These are phyloP conservation scores for Pollenia labialis DNA, from an alignment of 2,888 invertebrate genomes.

Conservation along the genomic window DNA sequence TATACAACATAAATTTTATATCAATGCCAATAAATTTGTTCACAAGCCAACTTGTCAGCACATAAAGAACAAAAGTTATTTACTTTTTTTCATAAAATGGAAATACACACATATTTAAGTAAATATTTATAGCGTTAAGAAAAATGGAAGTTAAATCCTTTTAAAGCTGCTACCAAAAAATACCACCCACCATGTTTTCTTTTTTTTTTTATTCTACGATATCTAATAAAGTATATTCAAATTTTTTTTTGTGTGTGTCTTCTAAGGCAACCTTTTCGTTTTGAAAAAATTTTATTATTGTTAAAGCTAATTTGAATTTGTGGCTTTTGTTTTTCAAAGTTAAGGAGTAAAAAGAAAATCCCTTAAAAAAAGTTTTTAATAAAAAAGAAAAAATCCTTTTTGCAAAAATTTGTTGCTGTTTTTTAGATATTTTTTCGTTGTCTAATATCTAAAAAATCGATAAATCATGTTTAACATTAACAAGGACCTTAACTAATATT, in stretches of 20 bases:
- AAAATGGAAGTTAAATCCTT: constrained; percentile 29
- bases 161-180: not conserved
- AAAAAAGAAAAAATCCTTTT: constrained; percentile 33
- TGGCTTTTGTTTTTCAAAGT: constrained; percentile 50
- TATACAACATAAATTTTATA: constrained; percentile 70
- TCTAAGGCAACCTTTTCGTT: constrained; percentile 28
- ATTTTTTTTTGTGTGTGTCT: constrained; percentile 35
- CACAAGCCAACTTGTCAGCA: constrained; percentile 72
- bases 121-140: constrained; percentile 32
- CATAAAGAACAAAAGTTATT: constrained; percentile 65
- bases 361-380: constrained; percentile 36
- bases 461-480: constrained; percentile 72
- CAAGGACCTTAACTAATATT: constrained; percentile 61
- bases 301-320: constrained; percentile 67
- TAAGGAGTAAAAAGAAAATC: not conserved
- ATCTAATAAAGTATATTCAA: constrained; percentile 12
- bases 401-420: constrained; percentile 23
- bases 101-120: constrained; percentile 12
- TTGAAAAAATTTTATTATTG: constrained; percentile 15
- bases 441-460: constrained; percentile 69
- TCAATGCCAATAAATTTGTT: constrained; percentile 71
- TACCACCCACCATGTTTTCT: not conserved
- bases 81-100: constrained; percentile 56
- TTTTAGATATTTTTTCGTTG: constrained; percentile 6
- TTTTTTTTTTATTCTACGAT: not conserved